Base-by-base conservation (phyloP, 2,113 vertebrate species). In the Eidolon helvum region DNA sequence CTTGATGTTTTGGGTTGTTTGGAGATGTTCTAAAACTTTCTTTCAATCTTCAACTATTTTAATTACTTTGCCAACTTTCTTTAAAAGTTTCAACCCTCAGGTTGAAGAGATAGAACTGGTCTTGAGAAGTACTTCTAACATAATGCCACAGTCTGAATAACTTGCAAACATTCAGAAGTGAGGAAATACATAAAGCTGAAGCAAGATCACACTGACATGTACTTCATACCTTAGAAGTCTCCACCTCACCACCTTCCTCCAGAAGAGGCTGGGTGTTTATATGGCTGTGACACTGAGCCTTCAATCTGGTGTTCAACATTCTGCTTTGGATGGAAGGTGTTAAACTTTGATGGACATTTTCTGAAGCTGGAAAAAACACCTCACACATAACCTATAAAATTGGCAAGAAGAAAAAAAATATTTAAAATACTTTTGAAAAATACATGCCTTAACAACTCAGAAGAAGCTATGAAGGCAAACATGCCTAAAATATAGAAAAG, bases 331-430 rank as follows among this genome's bases (percentile, higher is more conserved):
- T 97, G 14, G 98, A 98, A 22, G 98, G 98, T 61, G 98, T 98
- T 96, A 99, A 95, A 96, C 98, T 98, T 65, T 99, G 98, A 69
- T 98, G 97, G 89, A 98, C 95, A 35, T 99, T 99, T 98, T 99
- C 99, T 97, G 99, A 99, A 96, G 99, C 99, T 33, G 99, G 99
- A 72, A 99, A 99, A 98, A 99, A 99, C 97, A 99, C 98, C 96
- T 99, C 99, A 77, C 99, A 99, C 68, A 99, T 99, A 91, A 99
- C 98, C 99, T 99, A 97, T 33, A 95, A 88, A 97, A 95, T 80
- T 86, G n/a, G 26, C 85, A 87, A 94, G 78, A 93, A 97, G 19
- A 97, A 90, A 94, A 74, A 61, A 7, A 50, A 50, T 8, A 26
- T 77, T 66, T 89, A 28, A 89, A 83, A 87, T 15, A 40, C 40